Base-by-base conservation (phyloP, 2,113 vertebrate genomes). In the Fulica atra region DNA sequence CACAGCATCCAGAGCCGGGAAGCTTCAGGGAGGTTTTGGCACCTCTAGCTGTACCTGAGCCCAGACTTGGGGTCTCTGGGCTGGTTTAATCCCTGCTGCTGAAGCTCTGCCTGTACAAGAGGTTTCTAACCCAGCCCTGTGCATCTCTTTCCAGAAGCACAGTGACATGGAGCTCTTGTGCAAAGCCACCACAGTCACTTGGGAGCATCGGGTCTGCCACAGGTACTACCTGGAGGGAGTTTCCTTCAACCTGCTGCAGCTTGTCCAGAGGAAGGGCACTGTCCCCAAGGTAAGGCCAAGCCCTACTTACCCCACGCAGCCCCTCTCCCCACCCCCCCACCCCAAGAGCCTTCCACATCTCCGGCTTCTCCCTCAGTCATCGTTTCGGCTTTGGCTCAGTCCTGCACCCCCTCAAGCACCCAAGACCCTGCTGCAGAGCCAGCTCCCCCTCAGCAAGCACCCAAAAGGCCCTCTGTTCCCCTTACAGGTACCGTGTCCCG, bases 201-300 rank as follows among this genome's bases (percentile, higher is more conserved):
- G 0, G 78, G 36, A 93, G 33, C 0, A 17, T 24, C 26, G 24
- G 17, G 21, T 13, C 71, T 95, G 91, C 81, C 78, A 89, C 71
- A 2, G 0, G 2, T 0, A 3, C 5, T 0, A 3, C 5, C 72
- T 98, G n/a, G 12, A 6, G 6, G 63, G 13, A 2, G 8, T 98
- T 15, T 21, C 25, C 46, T 5, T 57, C 89, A 96, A 95, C 89
- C 10, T 98, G 87, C 10, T 7, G 4, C 2, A 53, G 14, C 21
- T 96, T 38, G 3, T 18, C 5, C 10, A 0, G 4, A 2, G 0
- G 65, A 82, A 46, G 17, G 93, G 61, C 29, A 0, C 1, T 0
- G 8, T 1, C 23, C 8, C 13, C 54, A 29, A 60, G 92, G 93
- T 96, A 70, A 73, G 33, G 42, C 31, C 28, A 28, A 13, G 50